These are phyloP conservation scores for Episyrphus balteatus DNA, from an alignment of 1,140 invertebrate species.

Conservation along the genomic window DNA sequence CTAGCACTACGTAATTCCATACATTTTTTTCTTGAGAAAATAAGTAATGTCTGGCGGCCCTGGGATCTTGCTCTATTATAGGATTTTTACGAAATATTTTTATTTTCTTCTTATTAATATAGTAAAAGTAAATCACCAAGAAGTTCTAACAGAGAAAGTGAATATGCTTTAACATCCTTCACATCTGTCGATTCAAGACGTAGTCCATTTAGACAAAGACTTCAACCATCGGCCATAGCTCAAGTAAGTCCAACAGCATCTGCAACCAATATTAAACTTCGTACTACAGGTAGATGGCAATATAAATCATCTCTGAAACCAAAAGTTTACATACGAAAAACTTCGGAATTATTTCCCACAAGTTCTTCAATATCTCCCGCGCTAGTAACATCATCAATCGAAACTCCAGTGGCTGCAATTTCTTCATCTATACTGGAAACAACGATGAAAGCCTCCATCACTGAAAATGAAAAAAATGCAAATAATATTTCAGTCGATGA, in stretches of 20 bases:
- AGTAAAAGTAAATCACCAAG: conserved; percentile 32
- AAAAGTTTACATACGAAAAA: conserved; percentile 64
- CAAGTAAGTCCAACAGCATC: conserved; percentile 44
- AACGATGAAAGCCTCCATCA: conserved; percentile 43
- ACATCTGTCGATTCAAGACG: conserved; percentile 36
- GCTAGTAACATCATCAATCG: conserved; percentile 49
- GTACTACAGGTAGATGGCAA: conserved; percentile 71
- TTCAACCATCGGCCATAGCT: conserved; percentile 41
- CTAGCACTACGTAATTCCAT: too few species aligned
- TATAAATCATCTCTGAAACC: conserved; percentile 81
- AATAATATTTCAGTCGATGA: neutral
- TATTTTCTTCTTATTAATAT: conserved; percentile 7
- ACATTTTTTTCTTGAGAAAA: too few species aligned
- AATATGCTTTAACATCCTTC: conserved; percentile 21
- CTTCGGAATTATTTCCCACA: conserved; percentile 31
- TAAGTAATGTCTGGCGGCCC: too few species aligned
- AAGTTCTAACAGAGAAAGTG: neutral
- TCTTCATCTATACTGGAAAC: conserved; percentile 39
- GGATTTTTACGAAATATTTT: too few species aligned
- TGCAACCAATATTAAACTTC: conserved; percentile 61
- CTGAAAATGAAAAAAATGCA: conserved; percentile 40
- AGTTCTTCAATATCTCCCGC: conserved; percentile 43
- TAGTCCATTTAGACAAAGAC: conserved; percentile 48
- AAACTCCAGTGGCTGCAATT: conserved; percentile 47
- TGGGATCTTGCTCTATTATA: too few species aligned